Evolutionary conservation across 2,888 invertebrate genomes (phyloP).

Genomic region (Alloplasta piceator): DNA sequence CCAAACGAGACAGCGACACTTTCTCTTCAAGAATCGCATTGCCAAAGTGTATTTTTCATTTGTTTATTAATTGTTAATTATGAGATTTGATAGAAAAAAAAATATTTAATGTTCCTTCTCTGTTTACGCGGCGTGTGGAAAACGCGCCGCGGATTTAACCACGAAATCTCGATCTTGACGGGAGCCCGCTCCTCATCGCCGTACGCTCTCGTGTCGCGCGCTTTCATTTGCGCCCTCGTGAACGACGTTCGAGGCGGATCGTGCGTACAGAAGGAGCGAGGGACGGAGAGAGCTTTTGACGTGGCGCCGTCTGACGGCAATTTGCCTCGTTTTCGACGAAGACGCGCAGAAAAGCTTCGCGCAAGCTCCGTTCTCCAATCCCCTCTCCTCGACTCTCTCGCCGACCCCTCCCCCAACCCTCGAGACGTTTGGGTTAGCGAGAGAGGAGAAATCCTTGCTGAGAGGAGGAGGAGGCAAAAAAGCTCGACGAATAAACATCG

Average conservation of each 20-base stretch:
- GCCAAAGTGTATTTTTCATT: constrained; percentile 30
- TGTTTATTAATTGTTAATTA: not conserved
- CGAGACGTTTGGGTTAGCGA: not conserved
- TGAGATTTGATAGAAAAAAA: not conserved
- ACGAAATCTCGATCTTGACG: constrained; percentile 46
- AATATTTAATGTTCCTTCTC: not conserved
- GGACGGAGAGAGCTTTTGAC: constrained; percentile 73
- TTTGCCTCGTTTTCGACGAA: constrained; percentile 66
- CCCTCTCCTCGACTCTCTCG: constrained; percentile 44
- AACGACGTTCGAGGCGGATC: constrained; percentile 53
- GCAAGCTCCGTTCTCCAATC: constrained; percentile 71
- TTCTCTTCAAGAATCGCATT: constrained; percentile 81
- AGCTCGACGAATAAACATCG: constrained; percentile 61
- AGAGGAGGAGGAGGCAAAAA: not conserved
- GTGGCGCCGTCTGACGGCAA: constrained; percentile 79
- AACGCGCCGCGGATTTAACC: constrained; percentile 57
- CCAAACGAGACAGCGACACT: constrained; percentile 79
- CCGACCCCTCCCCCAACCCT: not conserved
- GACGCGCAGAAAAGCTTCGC: constrained; percentile 67
- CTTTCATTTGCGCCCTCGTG: constrained; percentile 72
- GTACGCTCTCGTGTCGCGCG: constrained; percentile 63
- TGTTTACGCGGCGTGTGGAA: constrained; percentile 42
- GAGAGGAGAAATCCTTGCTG: constrained; percentile 14
- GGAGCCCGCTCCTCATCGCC: constrained; percentile 44
- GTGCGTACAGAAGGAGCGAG: constrained; percentile 57